These are phyloP conservation scores for Ictalurus furcatus DNA, from an alignment of 2,113 vertebrate species.

Conservation along the genomic window DNA sequence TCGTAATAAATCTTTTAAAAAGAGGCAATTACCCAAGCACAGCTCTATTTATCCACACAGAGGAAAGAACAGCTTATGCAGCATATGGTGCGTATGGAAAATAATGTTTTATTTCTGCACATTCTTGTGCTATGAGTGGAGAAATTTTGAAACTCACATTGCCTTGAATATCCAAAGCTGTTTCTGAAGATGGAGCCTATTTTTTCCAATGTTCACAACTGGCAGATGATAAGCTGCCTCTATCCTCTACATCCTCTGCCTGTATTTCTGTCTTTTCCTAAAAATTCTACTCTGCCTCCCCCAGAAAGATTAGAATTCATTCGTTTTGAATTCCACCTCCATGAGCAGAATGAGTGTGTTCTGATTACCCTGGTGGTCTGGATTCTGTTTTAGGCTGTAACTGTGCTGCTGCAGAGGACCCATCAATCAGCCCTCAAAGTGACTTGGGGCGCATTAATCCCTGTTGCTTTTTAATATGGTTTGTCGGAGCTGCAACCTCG, in stretches of 20 bases:
- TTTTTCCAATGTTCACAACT: constrained; percentile 49
- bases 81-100: constrained; percentile 29
- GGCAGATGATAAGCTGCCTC: constrained; percentile 48
- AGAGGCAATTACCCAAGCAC: constrained; percentile 43
- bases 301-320: constrained; percentile 45
- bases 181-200: constrained; percentile 57
- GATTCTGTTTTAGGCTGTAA: constrained; percentile 25
- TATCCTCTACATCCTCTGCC: constrained; percentile 52
- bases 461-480: constrained; percentile 61
- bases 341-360: constrained; percentile 58
- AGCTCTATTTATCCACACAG: constrained; percentile 44
- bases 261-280: constrained; percentile 28
- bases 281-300: constrained; percentile 39
- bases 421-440: constrained; percentile 65
- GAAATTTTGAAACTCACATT: constrained; percentile 47
- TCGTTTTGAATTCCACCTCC: constrained; percentile 59
- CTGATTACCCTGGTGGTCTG: constrained; percentile 56
- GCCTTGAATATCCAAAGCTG: constrained; percentile 43
- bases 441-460: constrained; percentile 65
- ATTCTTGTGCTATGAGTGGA: constrained; percentile 29
- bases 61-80: constrained; percentile 23
- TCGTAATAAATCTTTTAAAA: constrained; percentile 55
- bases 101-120: constrained; percentile 10
- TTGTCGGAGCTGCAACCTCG: constrained; percentile 62
- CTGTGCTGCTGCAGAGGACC: constrained; percentile 52